Evolutionary conservation across 2,888 invertebrate species (phyloP).

Genomic region (Coleophora flavipennella): DNA sequence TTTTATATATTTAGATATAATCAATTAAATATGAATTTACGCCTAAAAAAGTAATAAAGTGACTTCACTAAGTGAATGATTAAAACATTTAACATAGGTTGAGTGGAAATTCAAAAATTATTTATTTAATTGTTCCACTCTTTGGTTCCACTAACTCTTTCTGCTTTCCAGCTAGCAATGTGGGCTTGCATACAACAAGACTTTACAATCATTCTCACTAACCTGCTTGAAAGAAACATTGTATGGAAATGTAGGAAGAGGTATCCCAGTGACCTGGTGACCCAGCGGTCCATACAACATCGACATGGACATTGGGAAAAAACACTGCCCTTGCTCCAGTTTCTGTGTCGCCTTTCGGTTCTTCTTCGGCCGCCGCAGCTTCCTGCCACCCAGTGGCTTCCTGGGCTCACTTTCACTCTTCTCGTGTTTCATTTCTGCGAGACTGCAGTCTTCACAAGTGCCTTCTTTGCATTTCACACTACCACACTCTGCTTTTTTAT

Average conservation of each 20-base stretch:
- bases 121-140: no score
- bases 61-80: no score
- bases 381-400: conserved; percentile 35
- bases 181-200: no score
- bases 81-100: no score
- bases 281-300: conserved; percentile 88
- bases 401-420: conserved; percentile 43
- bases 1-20: no score
- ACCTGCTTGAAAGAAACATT: conserved; percentile 93
- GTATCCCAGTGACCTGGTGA: conserved; percentile 60
- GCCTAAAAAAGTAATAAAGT: no score
- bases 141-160: no score
- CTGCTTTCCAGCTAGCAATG: no score
- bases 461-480: conserved; percentile 35
- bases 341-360: conserved; percentile 54
- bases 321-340: conserved; percentile 49
- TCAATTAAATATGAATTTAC: no score
- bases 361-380: conserved; percentile 46
- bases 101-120: no score
- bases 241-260: conserved; percentile 81
- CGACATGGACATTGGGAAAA: conserved; percentile 91
- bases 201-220: conserved; percentile 22
- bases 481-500: conserved; percentile 44
- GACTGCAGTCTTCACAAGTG: conserved; percentile 44
- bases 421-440: conserved; percentile 37